A percentile compares a stretch with the other conserved stretches of the same genome.
Evolutionary conservation across 2,888 invertebrate species (phyloP).

Genomic region (Netelia fuscicornis): DNA sequence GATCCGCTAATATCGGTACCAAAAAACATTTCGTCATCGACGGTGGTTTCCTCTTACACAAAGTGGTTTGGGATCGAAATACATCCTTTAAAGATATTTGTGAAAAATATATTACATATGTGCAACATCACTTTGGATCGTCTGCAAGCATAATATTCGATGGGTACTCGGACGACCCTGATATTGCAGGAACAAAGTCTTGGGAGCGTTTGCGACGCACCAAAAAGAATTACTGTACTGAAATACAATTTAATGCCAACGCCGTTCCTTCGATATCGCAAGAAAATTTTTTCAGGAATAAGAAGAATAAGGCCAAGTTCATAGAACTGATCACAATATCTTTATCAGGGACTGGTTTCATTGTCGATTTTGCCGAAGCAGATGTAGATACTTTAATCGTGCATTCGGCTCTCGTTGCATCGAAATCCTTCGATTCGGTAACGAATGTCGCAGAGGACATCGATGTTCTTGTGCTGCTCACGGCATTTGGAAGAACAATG

Average conservation of each 20-base stretch:
- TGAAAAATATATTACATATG: conserved; percentile 36
- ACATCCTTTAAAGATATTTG: conserved; percentile 32
- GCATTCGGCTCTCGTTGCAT: no score
- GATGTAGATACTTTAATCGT: no score
- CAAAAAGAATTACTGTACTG: background rate
- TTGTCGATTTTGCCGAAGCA: no score
- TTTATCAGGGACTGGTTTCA: no score
- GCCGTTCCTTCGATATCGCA: no score
- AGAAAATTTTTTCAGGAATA: background rate
- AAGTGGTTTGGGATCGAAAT: conserved; percentile 51
- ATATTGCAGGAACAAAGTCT: background rate
- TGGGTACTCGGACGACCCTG: conserved; percentile 29
- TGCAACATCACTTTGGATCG: conserved; percentile 27
- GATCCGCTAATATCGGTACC: conserved; percentile 21
- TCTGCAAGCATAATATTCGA: conserved; percentile 35
- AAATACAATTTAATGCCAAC: no score
- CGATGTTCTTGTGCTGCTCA: no score
- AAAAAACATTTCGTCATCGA: conserved; percentile 36
- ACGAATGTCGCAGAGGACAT: no score
- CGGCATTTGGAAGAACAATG: no score
- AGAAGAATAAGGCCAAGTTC: no score
- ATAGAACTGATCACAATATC: no score
- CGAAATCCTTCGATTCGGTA: no score
- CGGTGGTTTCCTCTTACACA: conserved; percentile 47
- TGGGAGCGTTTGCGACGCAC: conserved; percentile 44